Conservation (phyloP, 2,113 vertebrate species). For the Globicephala melas region DNA sequence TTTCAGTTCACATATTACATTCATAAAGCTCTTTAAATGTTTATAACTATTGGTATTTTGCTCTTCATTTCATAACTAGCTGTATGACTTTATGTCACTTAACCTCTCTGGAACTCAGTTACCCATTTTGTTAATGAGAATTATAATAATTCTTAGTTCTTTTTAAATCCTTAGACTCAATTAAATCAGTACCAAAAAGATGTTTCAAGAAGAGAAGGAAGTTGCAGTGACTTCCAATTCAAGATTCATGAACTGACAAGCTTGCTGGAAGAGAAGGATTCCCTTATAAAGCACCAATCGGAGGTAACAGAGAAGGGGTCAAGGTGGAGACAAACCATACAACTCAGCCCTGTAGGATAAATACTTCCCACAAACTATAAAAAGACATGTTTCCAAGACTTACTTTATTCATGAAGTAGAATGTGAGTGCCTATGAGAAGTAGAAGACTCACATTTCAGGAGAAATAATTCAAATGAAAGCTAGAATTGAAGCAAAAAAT, state of each 20-base stretch:
- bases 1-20: conserved; percentile 21
- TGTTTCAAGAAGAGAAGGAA: conserved; percentile 79
- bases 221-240: conserved; percentile 88
- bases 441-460: background rate
- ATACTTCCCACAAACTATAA: background rate
- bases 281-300: conserved; percentile 88
- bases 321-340: background rate
- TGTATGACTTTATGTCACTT: background rate
- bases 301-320: conserved; percentile 81
- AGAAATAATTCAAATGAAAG: conserved; percentile 39
- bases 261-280: conserved; percentile 89
- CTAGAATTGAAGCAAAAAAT: conserved; percentile 8
- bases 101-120: background rate
- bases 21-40: background rate
- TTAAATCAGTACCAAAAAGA: conserved; percentile 88
- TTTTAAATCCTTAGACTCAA: conserved; percentile 84
- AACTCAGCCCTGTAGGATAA: background rate
- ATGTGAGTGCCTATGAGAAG: background rate
- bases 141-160: conserved; percentile 29
- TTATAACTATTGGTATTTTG: background rate
- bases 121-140: background rate
- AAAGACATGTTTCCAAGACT: background rate
- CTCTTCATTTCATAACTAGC: background rate
- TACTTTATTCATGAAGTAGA: conserved; percentile 9
- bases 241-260: conserved; percentile 88